These are phyloP conservation scores for Rhodeus uyekii DNA, from an alignment of 2,797 vertebrate genomes.

Conservation along the genomic window DNA sequence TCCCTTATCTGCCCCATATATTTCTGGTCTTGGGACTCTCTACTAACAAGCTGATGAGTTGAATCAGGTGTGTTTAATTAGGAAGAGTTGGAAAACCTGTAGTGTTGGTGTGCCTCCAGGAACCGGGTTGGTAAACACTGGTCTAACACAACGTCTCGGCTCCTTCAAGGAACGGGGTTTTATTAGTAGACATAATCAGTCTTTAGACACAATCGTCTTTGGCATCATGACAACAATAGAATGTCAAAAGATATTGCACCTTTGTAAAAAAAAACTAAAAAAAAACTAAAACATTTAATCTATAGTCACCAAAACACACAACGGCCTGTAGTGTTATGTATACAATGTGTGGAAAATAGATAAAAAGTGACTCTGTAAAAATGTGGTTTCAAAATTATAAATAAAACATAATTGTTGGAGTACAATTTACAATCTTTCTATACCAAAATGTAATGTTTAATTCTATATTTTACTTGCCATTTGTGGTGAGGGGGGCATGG, in stretches of 20 bases:
- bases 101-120: no score
- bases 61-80: no score
- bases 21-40: no score
- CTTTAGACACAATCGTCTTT: no score
- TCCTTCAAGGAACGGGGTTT: no score
- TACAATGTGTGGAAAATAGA: neutral
- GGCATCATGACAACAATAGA: constrained; percentile 36
- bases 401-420: neutral
- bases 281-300: constrained; percentile 52
- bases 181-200: no score
- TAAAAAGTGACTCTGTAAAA: neutral
- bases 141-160: no score
- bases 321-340: neutral
- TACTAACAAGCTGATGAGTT: no score
- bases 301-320: constrained; percentile 10
- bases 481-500: no score
- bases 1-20: no score
- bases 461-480: neutral
- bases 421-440: neutral
- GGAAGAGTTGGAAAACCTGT: no score
- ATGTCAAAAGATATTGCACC: constrained; percentile 8
- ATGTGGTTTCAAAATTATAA: neutral
- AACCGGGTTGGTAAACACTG: no score
- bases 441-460: neutral
- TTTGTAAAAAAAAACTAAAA: constrained; percentile 45